Conservation (phyloP, 2,797 vertebrate genomes). For the Enteromius radiatus region DNA sequence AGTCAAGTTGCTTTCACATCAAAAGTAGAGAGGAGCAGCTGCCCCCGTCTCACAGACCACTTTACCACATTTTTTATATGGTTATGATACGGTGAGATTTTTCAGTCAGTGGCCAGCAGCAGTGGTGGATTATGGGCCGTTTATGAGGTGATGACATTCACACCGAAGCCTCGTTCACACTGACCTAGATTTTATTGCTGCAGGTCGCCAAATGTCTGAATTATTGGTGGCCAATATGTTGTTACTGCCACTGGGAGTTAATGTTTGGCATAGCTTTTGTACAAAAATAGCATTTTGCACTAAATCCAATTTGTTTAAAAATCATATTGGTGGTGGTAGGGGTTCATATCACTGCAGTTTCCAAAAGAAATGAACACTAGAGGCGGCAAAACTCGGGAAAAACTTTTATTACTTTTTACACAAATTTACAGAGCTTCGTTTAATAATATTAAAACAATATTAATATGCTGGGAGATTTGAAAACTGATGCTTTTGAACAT, state of each 20-base stretch:
- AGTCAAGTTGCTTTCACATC: conserved; percentile 26
- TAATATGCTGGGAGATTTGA: no score
- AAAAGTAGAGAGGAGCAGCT: conserved; percentile 29
- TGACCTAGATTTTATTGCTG: background rate
- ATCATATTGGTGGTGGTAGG: background rate
- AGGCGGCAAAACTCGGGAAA: no score
- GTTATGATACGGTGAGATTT: conserved; percentile 6
- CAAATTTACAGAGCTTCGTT: no score
- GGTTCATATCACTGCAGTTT: background rate
- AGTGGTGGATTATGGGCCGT: background rate
- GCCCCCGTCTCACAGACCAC: background rate
- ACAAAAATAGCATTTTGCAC: background rate
- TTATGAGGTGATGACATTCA: conserved; percentile 26
- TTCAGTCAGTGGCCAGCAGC: background rate
- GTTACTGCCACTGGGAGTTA: background rate
- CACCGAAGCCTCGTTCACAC: conserved; percentile 12
- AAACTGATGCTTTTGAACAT: no score
- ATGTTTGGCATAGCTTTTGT: background rate
- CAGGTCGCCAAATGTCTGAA: conserved; percentile 4
- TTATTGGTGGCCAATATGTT: background rate
- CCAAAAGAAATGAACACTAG: no score
- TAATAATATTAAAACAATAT: no score
- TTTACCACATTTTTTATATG: conserved; percentile 18
- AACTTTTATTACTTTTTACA: no score
- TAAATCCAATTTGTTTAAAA: background rate